phyloP scores from a whole-genome alignment of 2,113 vertebrate species.

The Gadus macrocephalus region DNA sequence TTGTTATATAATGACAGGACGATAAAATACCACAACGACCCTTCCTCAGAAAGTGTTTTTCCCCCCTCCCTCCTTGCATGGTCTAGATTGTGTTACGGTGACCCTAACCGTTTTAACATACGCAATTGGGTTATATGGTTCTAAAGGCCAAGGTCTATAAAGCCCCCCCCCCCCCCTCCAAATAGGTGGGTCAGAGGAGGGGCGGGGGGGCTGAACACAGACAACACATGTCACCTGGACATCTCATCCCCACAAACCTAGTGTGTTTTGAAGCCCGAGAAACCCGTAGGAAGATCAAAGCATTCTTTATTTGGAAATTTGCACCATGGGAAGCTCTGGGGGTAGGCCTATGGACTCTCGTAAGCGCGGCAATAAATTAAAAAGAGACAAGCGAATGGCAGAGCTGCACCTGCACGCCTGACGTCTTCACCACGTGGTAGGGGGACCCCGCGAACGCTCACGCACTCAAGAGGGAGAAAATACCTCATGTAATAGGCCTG shows the following conservation, averaged over 20 bases:
- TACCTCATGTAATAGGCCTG: too few relatives aligned
- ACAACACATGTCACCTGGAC: slow-evolving; percentile 59
- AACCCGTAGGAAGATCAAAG: slow-evolving; percentile 75
- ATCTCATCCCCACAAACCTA: slow-evolving; percentile 35
- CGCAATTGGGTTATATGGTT: not conserved
- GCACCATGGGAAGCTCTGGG: slow-evolving; percentile 71
- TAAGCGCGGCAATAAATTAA: slow-evolving; percentile 82
- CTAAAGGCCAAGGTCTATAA: slow-evolving; percentile 5
- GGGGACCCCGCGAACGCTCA: too few relatives aligned
- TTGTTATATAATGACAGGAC: too few relatives aligned
- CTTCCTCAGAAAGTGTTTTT: too few relatives aligned
- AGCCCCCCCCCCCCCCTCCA: too few relatives aligned
- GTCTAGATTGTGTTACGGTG: not conserved
- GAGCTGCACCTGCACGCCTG: slow-evolving; percentile 77
- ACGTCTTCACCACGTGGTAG: slow-evolving; percentile 53
- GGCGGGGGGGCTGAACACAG: slow-evolving; percentile 31
- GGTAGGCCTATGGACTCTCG: slow-evolving; percentile 66
- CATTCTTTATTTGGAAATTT: slow-evolving; percentile 74
- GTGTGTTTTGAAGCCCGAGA: slow-evolving; percentile 41
- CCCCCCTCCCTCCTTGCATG: too few relatives aligned
- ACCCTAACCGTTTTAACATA: not conserved
- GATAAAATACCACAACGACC: too few relatives aligned
- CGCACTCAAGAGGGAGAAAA: too few relatives aligned
- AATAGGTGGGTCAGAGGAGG: too few relatives aligned
- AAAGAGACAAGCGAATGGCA: slow-evolving; percentile 47